These are phyloP conservation scores for Prochilodus magdalenae DNA, from an alignment of 2,113 vertebrate genomes.

Conservation along the genomic window DNA sequence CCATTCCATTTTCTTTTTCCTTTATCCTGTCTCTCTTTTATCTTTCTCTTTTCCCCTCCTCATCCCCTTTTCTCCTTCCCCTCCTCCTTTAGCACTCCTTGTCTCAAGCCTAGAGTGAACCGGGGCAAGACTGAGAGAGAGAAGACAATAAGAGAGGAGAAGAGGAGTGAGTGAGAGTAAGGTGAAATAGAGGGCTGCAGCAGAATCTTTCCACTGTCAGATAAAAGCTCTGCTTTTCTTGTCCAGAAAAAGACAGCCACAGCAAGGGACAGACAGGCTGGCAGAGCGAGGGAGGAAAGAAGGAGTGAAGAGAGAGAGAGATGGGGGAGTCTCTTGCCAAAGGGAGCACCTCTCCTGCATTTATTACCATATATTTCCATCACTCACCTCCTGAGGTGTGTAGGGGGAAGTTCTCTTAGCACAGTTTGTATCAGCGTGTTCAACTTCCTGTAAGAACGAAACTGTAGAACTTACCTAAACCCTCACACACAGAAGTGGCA, in stretches of 20 bases:
- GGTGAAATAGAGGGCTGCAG: conserved; percentile 16
- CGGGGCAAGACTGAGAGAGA: not conserved
- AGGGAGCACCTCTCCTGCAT: conserved; percentile 50
- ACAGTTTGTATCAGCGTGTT: conserved; percentile 11
- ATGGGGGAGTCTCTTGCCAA: conserved; percentile 51
- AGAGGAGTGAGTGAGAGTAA: not conserved
- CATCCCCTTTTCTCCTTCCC: no score
- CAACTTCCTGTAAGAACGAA: conserved; percentile 27
- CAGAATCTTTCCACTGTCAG: conserved; percentile 35
- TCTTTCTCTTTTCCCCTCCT: not conserved
- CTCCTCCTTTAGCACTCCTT: conserved; percentile 7
- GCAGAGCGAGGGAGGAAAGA: not conserved
- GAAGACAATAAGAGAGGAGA: not conserved
- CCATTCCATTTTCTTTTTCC: not conserved
- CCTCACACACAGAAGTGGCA: not conserved
- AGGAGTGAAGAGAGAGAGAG: not conserved
- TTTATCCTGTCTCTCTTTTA: no score
- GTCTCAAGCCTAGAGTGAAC: conserved; percentile 3
- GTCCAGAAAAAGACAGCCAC: conserved; percentile 8
- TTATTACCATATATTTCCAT: conserved; percentile 53
- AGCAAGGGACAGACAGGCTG: conserved; percentile 15
- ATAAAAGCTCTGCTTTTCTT: conserved; percentile 40
- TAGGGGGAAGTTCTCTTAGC: not conserved
- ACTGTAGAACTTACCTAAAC: conserved; percentile 26
- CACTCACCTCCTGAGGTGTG: not conserved